Base-by-base conservation (phyloP, 2,888 invertebrate genomes). In the Proisotoma minuta region DNA sequence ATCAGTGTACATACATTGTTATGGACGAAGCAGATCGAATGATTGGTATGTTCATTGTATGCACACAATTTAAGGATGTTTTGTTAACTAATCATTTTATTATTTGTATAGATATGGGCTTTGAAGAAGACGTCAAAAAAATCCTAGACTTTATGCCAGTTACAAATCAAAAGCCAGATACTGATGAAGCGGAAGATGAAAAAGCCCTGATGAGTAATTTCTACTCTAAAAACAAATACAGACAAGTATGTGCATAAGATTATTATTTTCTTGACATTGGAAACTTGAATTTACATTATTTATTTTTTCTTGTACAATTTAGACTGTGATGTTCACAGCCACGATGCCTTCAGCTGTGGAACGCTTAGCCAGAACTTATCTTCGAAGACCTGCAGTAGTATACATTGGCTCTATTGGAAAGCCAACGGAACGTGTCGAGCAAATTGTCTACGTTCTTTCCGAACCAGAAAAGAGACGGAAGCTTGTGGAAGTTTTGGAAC, bases 71-170 rank as follows among this genome's bases (percentile, higher is more conserved):
- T 34, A 34, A 34, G 8, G 15, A 8, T 34, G 34, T 15, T 10
- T 8, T 34, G 15, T 8, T 15, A 34, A 34, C 8, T 34, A 34
- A 34, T 34, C 8, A 10, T 34, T 34, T 34, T 15, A 15, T 34
- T n/a, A n/a, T n/a, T 39, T 49, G 12, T 52, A 18, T 18, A 52
- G 52, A 28, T 22, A 97, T 99, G 92, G 98, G 98, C 77, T 99
- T 99, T 77, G 99, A 99, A 78, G 93, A 96, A 47, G 91, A 92
- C 76, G 98, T 99, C 0, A 96, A 98, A 76, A 94, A 93, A 78
- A 98, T 99, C 78, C 82, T 99, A 29, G 96, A 96, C 75, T 95
- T 88, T 77, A 92, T 99, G 89, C 99, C 99, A 0, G 98, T 97
- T 0, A 87, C 96, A 1, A 99, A 99, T 79, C 82, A 94, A 62